These are phyloP conservation scores for Bhutanitis thaidina DNA, from an alignment of 2,888 invertebrate genomes.

Conservation along the genomic window DNA sequence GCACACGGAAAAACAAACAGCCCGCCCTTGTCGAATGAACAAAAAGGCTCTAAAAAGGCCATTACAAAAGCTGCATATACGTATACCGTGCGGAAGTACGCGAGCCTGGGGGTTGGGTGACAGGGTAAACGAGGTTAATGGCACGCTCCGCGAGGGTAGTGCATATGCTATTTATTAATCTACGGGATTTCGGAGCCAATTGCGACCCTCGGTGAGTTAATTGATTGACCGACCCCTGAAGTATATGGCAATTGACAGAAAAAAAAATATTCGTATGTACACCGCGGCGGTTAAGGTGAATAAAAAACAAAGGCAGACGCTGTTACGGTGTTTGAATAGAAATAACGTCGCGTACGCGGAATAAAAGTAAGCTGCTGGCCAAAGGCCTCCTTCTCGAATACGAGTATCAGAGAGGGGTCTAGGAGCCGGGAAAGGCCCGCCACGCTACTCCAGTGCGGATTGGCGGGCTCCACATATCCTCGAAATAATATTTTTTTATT, in stretches of 20 bases:
- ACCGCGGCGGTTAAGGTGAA: not conserved
- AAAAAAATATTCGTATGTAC: not conserved
- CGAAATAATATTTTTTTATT: too few relatives aligned
- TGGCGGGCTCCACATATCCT: too few relatives aligned
- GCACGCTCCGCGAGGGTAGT: slow-evolving; percentile 3
- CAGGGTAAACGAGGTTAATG: slow-evolving; percentile 19
- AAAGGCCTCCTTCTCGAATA: too few relatives aligned
- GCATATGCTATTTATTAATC: slow-evolving; percentile 16
- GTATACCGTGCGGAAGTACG: slow-evolving; percentile 10
- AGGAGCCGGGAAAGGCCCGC: too few relatives aligned
- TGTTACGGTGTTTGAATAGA: not conserved
- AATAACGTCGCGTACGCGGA: not conserved
- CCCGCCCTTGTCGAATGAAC: slow-evolving; percentile 2
- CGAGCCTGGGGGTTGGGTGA: slow-evolving; percentile 11
- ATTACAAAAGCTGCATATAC: not conserved
- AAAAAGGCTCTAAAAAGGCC: slow-evolving; percentile 7
- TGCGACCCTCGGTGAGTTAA: slow-evolving; percentile 12
- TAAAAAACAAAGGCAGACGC: not conserved
- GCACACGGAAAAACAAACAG: slow-evolving; percentile 6
- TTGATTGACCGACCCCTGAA: slow-evolving; percentile 9
- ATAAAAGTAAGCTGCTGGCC: too few relatives aligned
- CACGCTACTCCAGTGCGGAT: too few relatives aligned
- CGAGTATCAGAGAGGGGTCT: too few relatives aligned
- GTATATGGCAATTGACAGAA: not conserved
- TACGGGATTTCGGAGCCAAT: slow-evolving; percentile 16